phyloP scores from a whole-genome alignment of 2,113 vertebrate species.

The Naja naja region DNA sequence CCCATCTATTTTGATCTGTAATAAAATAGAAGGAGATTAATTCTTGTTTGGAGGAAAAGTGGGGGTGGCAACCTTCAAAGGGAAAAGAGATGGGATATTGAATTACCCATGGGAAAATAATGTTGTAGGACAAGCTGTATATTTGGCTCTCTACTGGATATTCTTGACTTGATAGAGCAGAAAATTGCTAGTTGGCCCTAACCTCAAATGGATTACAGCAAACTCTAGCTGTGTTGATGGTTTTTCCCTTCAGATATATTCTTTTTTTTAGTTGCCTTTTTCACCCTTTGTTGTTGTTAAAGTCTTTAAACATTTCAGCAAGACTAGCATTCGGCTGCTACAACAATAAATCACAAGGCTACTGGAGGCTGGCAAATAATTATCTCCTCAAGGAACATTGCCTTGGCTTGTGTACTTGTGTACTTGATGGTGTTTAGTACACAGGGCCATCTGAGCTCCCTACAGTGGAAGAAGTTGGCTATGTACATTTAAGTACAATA shows the following conservation, averaged over 20 bases:
- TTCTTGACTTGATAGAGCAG: slow-evolving; percentile 39
- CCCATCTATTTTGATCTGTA: slow-evolving; percentile 27
- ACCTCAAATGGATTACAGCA: slow-evolving; percentile 16
- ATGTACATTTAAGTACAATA: not conserved
- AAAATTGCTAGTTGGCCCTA: not conserved
- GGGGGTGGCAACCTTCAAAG: slow-evolving; percentile 22
- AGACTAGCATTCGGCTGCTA: slow-evolving; percentile 14
- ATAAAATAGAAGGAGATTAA: slow-evolving; percentile 17
- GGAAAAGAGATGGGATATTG: slow-evolving; percentile 21
- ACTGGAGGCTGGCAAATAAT: not conserved
- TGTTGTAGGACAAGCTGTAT: slow-evolving; percentile 30
- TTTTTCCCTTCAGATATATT: not conserved
- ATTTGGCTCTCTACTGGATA: not conserved
- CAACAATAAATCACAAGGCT: not conserved
- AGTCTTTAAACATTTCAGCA: slow-evolving; percentile 5
- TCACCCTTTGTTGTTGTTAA: slow-evolving; percentile 14
- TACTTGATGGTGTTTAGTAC: not conserved
- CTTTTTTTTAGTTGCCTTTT: not conserved
- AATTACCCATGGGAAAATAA: slow-evolving; percentile 35
- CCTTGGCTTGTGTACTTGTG: not conserved
- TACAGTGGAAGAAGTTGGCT: not conserved
- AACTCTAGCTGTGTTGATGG: slow-evolving; percentile 27
- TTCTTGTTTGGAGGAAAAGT: slow-evolving; percentile 28
- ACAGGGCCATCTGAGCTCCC: fast-evolving
- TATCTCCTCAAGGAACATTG: not conserved